Conservation (phyloP, 1,140 invertebrate species). For the Papilio dardanus region DNA sequence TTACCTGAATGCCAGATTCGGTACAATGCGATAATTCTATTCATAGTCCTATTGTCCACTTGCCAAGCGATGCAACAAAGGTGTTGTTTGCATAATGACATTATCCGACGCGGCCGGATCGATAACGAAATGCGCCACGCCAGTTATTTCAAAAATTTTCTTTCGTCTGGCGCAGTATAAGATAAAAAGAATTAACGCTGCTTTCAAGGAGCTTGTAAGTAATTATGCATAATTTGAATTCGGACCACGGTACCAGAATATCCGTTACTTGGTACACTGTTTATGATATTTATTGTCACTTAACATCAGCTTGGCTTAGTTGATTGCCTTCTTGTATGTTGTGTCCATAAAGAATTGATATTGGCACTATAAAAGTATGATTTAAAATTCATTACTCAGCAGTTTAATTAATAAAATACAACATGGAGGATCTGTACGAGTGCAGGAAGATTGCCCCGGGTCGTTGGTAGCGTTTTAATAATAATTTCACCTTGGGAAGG, state of each 20-base stretch:
- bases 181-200: neutral
- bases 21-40: conserved; percentile 55
- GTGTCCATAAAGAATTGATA: neutral
- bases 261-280: neutral
- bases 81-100: conserved; percentile 53
- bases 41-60: conserved; percentile 53
- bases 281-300: neutral
- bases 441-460: conserved; percentile 33
- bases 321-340: neutral
- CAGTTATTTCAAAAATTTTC: conserved; percentile 40
- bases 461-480: conserved; percentile 39
- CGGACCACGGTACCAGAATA: neutral
- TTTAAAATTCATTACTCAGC: conserved; percentile 22
- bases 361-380: neutral
- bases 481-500: conserved; percentile 45
- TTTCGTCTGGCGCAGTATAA: neutral
- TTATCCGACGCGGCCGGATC: conserved; percentile 46
- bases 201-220: neutral
- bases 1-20: conserved; percentile 51
- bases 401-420: conserved; percentile 17
- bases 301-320: neutral
- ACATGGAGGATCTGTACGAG: conserved; percentile 8
- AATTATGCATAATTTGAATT: neutral
- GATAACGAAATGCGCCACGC: conserved; percentile 40
- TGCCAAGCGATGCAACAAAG: conserved; percentile 46